These are phyloP conservation scores for Pseudomyrmex concolor DNA, from an alignment of 1,140 invertebrate species.

Conservation along the genomic window DNA sequence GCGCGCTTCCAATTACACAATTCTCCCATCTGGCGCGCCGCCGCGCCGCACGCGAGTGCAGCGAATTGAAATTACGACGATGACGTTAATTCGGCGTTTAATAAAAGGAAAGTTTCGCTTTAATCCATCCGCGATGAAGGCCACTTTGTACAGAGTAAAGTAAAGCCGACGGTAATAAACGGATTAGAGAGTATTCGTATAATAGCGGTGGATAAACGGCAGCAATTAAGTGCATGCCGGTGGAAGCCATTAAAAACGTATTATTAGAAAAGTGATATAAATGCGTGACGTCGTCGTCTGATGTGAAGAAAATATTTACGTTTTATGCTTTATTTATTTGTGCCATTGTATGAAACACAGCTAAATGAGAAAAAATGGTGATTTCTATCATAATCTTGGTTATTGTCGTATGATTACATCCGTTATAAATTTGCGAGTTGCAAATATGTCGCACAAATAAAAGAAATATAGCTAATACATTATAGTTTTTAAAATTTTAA, in stretches of 20 bases:
- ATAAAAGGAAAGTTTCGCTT: slow-evolving; percentile 67
- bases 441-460: background rate
- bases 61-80: slow-evolving; percentile 42
- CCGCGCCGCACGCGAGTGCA: slow-evolving; percentile 37
- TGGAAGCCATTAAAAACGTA: slow-evolving; percentile 68
- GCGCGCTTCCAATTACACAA: slow-evolving; percentile 53
- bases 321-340: slow-evolving; percentile 14
- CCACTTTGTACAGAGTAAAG: slow-evolving; percentile 67
- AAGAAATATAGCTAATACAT: too few species aligned
- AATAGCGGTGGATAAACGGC: slow-evolving; percentile 71
- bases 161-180: slow-evolving; percentile 71
- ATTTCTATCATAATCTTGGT: background rate
- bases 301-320: slow-evolving; percentile 6
- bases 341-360: background rate
- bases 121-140: slow-evolving; percentile 66
- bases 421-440: background rate
- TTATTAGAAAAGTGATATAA: slow-evolving; percentile 69
- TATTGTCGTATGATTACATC: background rate
- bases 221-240: slow-evolving; percentile 68
- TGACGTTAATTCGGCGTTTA: slow-evolving; percentile 68
- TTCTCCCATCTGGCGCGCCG: slow-evolving; percentile 51
- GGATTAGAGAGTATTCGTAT: slow-evolving; percentile 72
- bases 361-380: background rate
- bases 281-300: slow-evolving; percentile 34
- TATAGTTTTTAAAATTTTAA: background rate